These are phyloP conservation scores for Endomychus coccineus DNA, from an alignment of 2,888 invertebrate species.

Conservation along the genomic window DNA sequence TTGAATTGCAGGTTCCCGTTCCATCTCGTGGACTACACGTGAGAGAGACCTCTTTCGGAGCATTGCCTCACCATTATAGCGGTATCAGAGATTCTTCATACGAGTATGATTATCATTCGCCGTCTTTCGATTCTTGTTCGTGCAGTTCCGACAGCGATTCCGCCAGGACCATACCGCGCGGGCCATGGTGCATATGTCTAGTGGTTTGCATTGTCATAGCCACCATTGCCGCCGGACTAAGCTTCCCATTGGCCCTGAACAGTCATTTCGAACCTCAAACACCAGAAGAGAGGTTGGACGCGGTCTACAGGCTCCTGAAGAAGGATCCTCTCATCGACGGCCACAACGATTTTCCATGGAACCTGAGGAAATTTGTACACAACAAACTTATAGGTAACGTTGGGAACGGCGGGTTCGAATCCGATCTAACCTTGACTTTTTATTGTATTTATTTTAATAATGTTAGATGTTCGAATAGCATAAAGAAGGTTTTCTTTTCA, in stretches of 20 bases:
- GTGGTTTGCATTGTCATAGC: slow-evolving; percentile 54
- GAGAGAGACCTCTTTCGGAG: slow-evolving; percentile 36
- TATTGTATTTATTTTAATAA: too few species aligned
- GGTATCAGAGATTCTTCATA: slow-evolving; percentile 28
- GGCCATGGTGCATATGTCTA: slow-evolving; percentile 50
- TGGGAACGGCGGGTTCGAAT: too few species aligned
- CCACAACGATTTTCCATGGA: slow-evolving; percentile 86
- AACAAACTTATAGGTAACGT: slow-evolving; percentile 68
- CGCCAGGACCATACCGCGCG: slow-evolving; percentile 45
- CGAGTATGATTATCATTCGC: slow-evolving; percentile 31
- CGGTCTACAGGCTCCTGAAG: slow-evolving; percentile 54
- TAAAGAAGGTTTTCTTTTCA: too few species aligned
- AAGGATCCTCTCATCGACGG: slow-evolving; percentile 69
- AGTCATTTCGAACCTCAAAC: slow-evolving; percentile 32
- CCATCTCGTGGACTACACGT: slow-evolving; percentile 16
- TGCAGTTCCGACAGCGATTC: slow-evolving; percentile 48
- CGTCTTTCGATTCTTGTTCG: slow-evolving; percentile 36
- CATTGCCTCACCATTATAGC: slow-evolving; percentile 35
- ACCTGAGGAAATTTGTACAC: slow-evolving; percentile 79
- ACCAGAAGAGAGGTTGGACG: slow-evolving; percentile 54
- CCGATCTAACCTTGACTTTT: too few species aligned
- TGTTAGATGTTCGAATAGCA: too few species aligned
- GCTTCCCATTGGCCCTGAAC: slow-evolving; percentile 49
- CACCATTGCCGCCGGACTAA: slow-evolving; percentile 49
- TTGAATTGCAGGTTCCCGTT: too few species aligned